Conservation (phyloP, 2,888 invertebrate genomes). For the Agonopterix heracliana region DNA sequence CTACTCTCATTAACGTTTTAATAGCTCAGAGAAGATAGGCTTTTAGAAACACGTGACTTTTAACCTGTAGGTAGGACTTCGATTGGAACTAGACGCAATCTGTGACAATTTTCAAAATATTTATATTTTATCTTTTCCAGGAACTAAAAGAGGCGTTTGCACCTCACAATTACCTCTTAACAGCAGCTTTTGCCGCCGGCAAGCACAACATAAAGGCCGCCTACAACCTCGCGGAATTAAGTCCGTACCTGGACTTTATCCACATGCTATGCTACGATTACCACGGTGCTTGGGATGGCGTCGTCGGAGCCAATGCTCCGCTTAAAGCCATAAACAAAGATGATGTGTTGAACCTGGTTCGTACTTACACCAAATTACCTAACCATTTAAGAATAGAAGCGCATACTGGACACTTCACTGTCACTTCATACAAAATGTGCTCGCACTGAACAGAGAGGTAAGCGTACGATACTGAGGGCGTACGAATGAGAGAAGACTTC, state of each 20-base stretch:
- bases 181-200: slow-evolving; percentile 89
- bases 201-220: slow-evolving; percentile 84
- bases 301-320: slow-evolving; percentile 87
- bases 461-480: no score
- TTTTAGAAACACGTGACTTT: no score
- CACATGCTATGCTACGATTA: slow-evolving; percentile 95
- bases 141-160: slow-evolving; percentile 84
- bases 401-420: no score
- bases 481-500: no score
- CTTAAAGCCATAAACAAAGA: slow-evolving; percentile 66
- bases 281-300: slow-evolving; percentile 88
- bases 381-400: no score
- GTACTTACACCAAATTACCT: slow-evolving; percentile 22
- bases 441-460: no score
- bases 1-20: no score
- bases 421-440: no score
- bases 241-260: slow-evolving; percentile 81
- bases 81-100: no score
- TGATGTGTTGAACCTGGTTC: slow-evolving; percentile 82
- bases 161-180: slow-evolving; percentile 80
- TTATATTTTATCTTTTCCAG: slow-evolving; percentile 46
- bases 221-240: slow-evolving; percentile 84
- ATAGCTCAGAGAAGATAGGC: no score
- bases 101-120: no score
- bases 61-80: no score